These are phyloP conservation scores for Anguilla pacifica DNA, from an alignment of 2,797 vertebrate species.

Conservation along the genomic window DNA sequence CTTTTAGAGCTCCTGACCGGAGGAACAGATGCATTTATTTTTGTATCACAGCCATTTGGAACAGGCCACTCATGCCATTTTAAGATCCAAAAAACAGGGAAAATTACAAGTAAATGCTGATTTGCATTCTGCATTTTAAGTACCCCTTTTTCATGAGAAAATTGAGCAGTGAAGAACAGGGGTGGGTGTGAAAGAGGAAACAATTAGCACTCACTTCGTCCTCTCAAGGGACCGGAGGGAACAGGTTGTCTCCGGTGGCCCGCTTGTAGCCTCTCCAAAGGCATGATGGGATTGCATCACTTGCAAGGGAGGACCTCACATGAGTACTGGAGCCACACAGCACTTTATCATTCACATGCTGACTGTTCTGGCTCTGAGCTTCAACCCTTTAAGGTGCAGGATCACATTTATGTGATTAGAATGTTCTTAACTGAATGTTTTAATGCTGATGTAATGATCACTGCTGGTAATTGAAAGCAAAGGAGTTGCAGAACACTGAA, in stretches of 20 bases:
- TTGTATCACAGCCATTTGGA: not conserved
- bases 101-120: not conserved
- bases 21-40: not conserved
- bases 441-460: too few species aligned
- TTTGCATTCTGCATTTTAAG: not conserved
- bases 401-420: too few species aligned
- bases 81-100: conserved; percentile 1
- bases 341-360: too few species aligned
- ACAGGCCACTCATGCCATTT: conserved; percentile 11
- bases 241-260: not conserved
- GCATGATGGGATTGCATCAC: too few species aligned
- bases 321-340: too few species aligned
- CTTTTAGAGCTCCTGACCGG: not conserved
- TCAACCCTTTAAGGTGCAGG: too few species aligned
- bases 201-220: not conserved
- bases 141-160: not conserved
- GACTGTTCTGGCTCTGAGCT: too few species aligned
- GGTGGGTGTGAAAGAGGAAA: not conserved
- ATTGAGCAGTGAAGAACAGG: not conserved
- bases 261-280: too few species aligned
- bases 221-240: not conserved
- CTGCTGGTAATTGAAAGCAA: too few species aligned
- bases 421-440: too few species aligned
- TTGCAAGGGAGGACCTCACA: too few species aligned
- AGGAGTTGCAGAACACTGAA: too few species aligned